Evolutionary conservation across 1,140 invertebrate species (phyloP).

Genomic region (Orius insidiosus): DNA sequence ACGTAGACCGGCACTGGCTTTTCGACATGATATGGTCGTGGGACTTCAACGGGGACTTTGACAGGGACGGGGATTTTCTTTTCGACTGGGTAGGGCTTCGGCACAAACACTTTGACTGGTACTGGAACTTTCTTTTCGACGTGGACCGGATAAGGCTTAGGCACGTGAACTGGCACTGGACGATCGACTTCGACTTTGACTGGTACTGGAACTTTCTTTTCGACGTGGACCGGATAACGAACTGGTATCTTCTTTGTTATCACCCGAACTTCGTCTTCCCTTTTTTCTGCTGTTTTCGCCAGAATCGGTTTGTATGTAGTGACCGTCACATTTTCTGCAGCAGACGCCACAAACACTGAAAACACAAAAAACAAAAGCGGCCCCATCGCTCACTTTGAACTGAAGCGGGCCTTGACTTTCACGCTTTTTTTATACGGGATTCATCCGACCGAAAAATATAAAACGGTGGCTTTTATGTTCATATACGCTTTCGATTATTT

Average conservation of each 20-base stretch:
- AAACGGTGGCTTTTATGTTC: too few species aligned
- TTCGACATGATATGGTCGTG: constrained; percentile 37
- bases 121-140: constrained; percentile 18
- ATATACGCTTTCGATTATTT: too few species aligned
- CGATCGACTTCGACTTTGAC: constrained; percentile 18
- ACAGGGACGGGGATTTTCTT: constrained; percentile 29
- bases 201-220: constrained; percentile 19
- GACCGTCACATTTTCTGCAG: too few species aligned
- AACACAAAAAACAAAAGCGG: too few species aligned
- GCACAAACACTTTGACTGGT: constrained; percentile 45
- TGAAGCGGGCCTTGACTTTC: too few species aligned
- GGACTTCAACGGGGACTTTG: constrained; percentile 41
- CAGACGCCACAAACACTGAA: too few species aligned
- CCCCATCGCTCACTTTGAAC: too few species aligned
- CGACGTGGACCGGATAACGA: constrained; percentile 39
- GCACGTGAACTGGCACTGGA: constrained; percentile 19
- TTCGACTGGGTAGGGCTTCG: constrained; percentile 37
- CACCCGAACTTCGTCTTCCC: constrained; percentile 12
- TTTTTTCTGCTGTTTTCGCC: too few species aligned
- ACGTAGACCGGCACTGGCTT: constrained; percentile 26
- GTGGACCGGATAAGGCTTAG: constrained; percentile 18
- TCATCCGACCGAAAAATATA: too few species aligned
- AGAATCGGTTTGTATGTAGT: too few species aligned
- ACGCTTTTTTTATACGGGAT: too few species aligned
- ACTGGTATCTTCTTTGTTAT: constrained; percentile 42